Conservation (phyloP, 2,113 vertebrate species). For the Natator depressus region DNA sequence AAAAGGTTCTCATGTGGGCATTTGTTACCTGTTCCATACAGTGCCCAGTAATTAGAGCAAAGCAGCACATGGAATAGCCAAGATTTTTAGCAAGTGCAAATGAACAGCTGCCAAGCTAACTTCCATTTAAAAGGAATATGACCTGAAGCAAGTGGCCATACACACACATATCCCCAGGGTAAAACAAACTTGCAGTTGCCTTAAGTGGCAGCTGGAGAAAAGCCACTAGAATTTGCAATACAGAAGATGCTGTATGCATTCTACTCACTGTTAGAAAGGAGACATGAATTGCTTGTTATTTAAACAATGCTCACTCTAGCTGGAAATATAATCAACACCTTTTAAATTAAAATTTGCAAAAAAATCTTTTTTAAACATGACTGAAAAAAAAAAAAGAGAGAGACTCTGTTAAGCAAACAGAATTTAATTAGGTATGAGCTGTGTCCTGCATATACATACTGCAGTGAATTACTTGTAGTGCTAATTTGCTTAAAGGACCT, state of each 20-base stretch:
- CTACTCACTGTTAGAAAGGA: not conserved
- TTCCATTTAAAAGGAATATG: slow-evolving; percentile 37
- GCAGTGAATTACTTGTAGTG: not conserved
- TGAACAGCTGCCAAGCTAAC: slow-evolving; percentile 44
- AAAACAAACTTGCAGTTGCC: slow-evolving; percentile 20
- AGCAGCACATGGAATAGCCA: slow-evolving; percentile 11
- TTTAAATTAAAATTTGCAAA: slow-evolving; percentile 14
- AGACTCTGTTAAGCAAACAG: not conserved
- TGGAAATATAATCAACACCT: slow-evolving; percentile 17
- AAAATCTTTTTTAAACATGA: not conserved
- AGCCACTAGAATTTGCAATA: slow-evolving; percentile 8
- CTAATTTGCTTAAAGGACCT: not conserved
- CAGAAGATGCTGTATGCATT: not conserved
- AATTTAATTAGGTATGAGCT: slow-evolving; percentile 11
- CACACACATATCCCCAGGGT: slow-evolving; percentile 30
- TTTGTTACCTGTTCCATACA: slow-evolving; percentile 51
- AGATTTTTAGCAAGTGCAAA: slow-evolving; percentile 9
- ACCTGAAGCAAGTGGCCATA: slow-evolving; percentile 41
- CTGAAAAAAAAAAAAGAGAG: not conserved
- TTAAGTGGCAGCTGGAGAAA: slow-evolving; percentile 28
- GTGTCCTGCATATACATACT: not conserved
- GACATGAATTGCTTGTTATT: not conserved
- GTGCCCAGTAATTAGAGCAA: slow-evolving; percentile 48
- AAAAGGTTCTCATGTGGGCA: slow-evolving; percentile 38
- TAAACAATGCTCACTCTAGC: slow-evolving; percentile 11